phyloP scores from a whole-genome alignment of 2,888 invertebrate species.

The Terebella lapidaria region DNA sequence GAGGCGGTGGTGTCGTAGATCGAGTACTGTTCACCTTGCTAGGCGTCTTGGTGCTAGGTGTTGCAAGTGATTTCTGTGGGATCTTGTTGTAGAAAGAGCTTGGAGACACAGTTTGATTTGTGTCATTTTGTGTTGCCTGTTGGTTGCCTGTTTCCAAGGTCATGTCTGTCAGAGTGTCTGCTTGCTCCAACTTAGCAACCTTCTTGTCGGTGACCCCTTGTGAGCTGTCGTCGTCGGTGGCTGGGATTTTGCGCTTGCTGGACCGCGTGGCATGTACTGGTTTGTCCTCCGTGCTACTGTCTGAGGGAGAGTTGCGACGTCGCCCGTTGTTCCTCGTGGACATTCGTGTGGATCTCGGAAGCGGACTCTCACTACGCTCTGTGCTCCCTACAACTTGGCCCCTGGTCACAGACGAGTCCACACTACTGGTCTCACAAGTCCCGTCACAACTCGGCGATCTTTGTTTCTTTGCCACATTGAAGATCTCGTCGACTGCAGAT shows the following conservation, averaged over 20 bases:
- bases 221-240: not conserved
- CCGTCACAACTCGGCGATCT: not conserved
- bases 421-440: not conserved
- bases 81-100: no score
- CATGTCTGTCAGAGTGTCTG: no score
- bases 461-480: not conserved
- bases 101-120: no score
- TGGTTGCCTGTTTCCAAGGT: no score
- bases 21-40: no score
- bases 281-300: slow-evolving; percentile 2
- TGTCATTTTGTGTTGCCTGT: no score
- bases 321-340: not conserved
- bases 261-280: slow-evolving; percentile 7
- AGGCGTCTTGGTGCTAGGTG: no score
- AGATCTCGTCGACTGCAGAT: not conserved
- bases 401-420: not conserved
- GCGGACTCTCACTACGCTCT: not conserved
- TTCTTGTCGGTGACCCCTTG: slow-evolving; percentile 1
- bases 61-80: no score
- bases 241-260: slow-evolving; percentile 12
- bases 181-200: no score
- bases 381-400: not conserved
- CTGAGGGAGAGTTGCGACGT: not conserved
- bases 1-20: no score
- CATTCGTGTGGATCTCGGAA: not conserved